phyloP scores from a whole-genome alignment of 2,113 vertebrate genomes.

The Turnix velox region DNA sequence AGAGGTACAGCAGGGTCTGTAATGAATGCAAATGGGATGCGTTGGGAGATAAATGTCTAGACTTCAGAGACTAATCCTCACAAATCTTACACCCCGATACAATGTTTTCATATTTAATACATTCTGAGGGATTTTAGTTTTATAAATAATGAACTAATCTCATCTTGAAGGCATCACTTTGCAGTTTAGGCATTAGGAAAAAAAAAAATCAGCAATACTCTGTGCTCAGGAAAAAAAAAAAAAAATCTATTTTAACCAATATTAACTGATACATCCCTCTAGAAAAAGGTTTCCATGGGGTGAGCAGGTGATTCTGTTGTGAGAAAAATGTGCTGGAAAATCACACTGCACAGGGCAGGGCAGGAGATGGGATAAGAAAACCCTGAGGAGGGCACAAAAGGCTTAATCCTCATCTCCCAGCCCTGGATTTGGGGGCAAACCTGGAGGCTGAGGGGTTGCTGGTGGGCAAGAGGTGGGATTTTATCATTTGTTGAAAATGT shows the following conservation, averaged over 20 bases:
- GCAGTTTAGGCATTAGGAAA: neutral
- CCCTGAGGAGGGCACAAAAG: accelerated
- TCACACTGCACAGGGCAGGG: neutral
- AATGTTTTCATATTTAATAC: constrained; percentile 64
- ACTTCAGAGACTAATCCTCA: constrained; percentile 60
- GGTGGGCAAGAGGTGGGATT: neutral
- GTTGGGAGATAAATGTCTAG: constrained; percentile 52
- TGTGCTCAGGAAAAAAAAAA: too few species aligned
- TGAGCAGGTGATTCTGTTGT: neutral
- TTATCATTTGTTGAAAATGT: neutral
- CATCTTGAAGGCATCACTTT: constrained; percentile 47
- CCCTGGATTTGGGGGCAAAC: neutral
- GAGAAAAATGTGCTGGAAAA: neutral
- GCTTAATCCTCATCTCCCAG: neutral
- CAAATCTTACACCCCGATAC: constrained; percentile 48
- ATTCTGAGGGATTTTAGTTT: constrained; percentile 52
- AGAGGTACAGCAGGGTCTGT: constrained; percentile 55
- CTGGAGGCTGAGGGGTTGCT: neutral
- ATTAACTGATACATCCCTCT: constrained; percentile 10
- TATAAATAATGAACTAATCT: constrained; percentile 66
- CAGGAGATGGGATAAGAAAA: neutral
- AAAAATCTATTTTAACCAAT: constrained; percentile 19
- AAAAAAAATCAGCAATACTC: neutral
- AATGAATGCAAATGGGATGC: constrained; percentile 58
- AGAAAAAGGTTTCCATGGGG: neutral